Conservation (phyloP, 2,888 invertebrate species). For the Entomobrya multifasciata region DNA sequence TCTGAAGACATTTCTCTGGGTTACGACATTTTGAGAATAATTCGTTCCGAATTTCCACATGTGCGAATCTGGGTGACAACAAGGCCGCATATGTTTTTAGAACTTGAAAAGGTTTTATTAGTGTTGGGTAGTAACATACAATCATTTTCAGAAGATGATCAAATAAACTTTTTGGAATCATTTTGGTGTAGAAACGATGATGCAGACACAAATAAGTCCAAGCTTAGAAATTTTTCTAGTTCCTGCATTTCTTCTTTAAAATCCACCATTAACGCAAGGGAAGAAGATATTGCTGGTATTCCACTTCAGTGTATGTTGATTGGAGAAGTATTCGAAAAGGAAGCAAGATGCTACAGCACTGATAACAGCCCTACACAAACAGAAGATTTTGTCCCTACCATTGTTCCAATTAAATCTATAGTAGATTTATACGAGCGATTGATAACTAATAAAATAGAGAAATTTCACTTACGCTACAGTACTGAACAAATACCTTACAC, state of each 20-base stretch:
- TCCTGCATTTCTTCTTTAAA: neutral
- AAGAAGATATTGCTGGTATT: slow-evolving; percentile 10
- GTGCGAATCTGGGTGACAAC: neutral
- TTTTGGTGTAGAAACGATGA: neutral
- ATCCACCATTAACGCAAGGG: neutral
- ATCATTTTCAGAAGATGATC: neutral
- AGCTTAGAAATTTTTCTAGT: neutral
- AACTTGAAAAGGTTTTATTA: neutral
- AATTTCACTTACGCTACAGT: neutral
- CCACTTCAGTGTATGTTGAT: slow-evolving; percentile 39
- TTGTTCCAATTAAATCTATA: neutral
- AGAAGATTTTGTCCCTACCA: neutral
- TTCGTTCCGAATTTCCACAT: neutral
- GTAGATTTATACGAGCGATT: neutral
- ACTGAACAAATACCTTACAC: neutral
- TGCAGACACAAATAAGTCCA: neutral
- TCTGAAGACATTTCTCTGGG: neutral
- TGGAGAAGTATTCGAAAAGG: neutral
- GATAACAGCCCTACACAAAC: neutral
- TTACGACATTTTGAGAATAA: neutral
- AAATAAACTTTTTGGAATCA: neutral
- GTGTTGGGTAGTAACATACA: slow-evolving; percentile 4
- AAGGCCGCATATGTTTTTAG: neutral
- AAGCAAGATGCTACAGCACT: neutral
- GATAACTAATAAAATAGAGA: neutral